These are phyloP conservation scores for Litocranius walleri DNA, from an alignment of 2,113 vertebrate genomes.

Conservation along the genomic window DNA sequence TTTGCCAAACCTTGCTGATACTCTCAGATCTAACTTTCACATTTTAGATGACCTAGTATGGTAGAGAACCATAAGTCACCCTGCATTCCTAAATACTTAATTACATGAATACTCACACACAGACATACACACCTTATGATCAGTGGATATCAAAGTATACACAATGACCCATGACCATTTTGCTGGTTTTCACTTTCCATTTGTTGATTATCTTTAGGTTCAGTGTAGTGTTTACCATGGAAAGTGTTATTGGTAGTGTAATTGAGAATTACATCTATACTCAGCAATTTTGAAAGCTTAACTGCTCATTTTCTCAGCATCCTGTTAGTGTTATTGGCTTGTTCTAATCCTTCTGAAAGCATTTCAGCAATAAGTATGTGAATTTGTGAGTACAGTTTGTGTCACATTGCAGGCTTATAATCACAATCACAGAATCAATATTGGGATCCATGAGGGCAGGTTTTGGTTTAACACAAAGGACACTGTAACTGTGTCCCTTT, in stretches of 20 bases:
- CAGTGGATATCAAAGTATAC: background rate
- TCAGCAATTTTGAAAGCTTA: slow-evolving; percentile 59
- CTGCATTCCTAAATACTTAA: background rate
- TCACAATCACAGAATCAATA: slow-evolving; percentile 27
- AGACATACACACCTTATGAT: background rate
- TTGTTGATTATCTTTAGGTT: background rate
- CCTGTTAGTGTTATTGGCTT: slow-evolving; percentile 1
- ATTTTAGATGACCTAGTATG: background rate
- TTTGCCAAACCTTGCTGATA: background rate
- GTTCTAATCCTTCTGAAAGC: slow-evolving; percentile 51
- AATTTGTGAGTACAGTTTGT: slow-evolving; percentile 40
- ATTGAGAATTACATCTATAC: slow-evolving; percentile 51
- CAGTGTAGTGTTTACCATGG: background rate
- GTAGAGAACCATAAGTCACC: background rate
- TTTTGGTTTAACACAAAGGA: background rate
- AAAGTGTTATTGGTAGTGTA: slow-evolving; percentile 52
- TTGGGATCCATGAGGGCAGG: slow-evolving; percentile 21
- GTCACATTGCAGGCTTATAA: background rate
- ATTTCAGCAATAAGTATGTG: slow-evolving; percentile 41
- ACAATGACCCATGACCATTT: background rate
- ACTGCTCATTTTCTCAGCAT: slow-evolving; percentile 61
- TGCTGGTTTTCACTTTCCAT: background rate
- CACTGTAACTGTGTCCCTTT: background rate
- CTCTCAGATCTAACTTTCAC: background rate
- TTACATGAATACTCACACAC: background rate